These are phyloP conservation scores for Lymantria dispar DNA, from an alignment of 2,888 invertebrate genomes.

Conservation along the genomic window DNA sequence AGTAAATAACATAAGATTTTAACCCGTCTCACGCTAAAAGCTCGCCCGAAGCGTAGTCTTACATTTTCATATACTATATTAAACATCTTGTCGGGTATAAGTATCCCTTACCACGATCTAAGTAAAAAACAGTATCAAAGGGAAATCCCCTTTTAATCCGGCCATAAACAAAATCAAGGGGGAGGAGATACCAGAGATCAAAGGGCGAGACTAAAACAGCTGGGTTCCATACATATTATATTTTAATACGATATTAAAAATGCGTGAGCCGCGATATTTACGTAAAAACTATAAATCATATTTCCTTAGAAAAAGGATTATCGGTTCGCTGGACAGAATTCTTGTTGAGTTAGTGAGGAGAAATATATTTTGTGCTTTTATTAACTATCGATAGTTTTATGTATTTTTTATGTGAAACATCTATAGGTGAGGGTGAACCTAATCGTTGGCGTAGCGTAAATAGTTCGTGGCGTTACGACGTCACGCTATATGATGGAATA, in stretches of 20 bases:
- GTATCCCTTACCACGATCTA: slow-evolving; percentile 34
- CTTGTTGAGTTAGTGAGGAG: neutral
- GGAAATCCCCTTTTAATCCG: slow-evolving; percentile 55
- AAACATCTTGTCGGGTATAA: slow-evolving; percentile 36
- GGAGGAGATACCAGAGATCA: slow-evolving; percentile 42
- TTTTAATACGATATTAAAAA: slow-evolving; percentile 48
- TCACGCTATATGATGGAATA: no score
- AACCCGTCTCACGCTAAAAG: slow-evolving; percentile 21
- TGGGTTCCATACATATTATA: slow-evolving; percentile 35
- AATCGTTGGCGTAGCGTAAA: no score
- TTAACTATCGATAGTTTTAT: no score
- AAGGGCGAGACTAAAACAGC: slow-evolving; percentile 33
- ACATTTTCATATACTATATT: slow-evolving; percentile 40
- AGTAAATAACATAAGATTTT: neutral
- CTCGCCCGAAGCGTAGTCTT: slow-evolving; percentile 20
- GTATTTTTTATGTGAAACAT: no score
- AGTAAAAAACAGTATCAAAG: slow-evolving; percentile 43
- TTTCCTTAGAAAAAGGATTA: slow-evolving; percentile 32
- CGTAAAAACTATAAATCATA: slow-evolving; percentile 62
- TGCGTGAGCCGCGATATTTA: slow-evolving; percentile 56
- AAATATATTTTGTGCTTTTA: no score
- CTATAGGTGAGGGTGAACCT: no score
- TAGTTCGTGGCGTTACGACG: no score
- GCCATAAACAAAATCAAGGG: slow-evolving; percentile 60
- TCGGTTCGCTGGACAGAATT: slow-evolving; percentile 39